Evolutionary conservation across 2,113 vertebrate species (phyloP).

Genomic region (Phylloscopus trochilus): DNA sequence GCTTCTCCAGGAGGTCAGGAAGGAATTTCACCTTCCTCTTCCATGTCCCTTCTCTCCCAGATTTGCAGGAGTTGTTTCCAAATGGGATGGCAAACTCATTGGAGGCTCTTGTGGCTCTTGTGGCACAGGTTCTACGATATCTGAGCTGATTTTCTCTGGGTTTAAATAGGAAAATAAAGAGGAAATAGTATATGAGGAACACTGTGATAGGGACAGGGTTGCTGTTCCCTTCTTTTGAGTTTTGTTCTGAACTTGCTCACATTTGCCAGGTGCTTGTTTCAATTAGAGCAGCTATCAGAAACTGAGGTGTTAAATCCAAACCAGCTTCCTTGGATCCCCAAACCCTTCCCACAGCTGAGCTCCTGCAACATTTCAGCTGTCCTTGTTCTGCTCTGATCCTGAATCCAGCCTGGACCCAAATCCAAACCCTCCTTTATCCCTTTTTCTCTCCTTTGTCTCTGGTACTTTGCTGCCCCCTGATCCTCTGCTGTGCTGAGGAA

Average conservation of each 20-base stretch:
- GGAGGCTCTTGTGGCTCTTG: neutral
- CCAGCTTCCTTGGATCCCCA: neutral
- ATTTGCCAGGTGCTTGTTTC: neutral
- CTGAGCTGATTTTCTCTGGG: rapidly evolving
- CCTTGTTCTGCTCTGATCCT: neutral
- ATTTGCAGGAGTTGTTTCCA: neutral
- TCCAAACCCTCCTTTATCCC: neutral
- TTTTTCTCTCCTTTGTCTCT: rapidly evolving
- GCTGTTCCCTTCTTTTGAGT: neutral
- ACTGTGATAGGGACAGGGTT: neutral
- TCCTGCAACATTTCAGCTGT: neutral
- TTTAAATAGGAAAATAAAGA: neutral
- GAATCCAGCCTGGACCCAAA: neutral
- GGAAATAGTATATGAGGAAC: neutral
- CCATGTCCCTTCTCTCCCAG: neutral
- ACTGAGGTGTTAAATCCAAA: neutral
- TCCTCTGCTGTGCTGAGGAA: neutral
- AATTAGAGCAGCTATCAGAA: neutral
- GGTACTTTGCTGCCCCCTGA: neutral
- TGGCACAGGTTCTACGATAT: rapidly evolving
- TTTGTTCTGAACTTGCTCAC: neutral
- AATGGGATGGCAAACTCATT: too few species aligned
- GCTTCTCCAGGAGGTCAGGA: neutral
- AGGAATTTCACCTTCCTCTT: neutral
- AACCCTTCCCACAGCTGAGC: neutral